phyloP scores from a whole-genome alignment of 2,888 invertebrate species.

The Helicoverpa assulta region DNA sequence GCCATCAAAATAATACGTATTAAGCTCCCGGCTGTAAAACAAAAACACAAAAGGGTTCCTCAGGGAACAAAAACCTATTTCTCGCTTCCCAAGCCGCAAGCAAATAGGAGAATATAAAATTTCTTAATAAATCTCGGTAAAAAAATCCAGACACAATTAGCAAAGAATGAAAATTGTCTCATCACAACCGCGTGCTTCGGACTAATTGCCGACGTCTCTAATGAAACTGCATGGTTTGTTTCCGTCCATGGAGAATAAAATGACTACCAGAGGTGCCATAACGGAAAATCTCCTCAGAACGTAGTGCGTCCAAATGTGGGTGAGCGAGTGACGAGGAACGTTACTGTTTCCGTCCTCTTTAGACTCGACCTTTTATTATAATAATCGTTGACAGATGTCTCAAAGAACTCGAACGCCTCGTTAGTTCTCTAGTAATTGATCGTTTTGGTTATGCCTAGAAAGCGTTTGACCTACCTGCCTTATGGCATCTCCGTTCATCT shows the following conservation, averaged over 20 bases:
- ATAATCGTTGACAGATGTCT: too few species aligned
- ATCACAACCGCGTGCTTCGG: slow-evolving; percentile 59
- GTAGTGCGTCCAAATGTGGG: too few species aligned
- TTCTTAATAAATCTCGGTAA: slow-evolving; percentile 46
- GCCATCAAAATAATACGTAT: not conserved
- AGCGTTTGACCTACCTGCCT: too few species aligned
- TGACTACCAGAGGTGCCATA: too few species aligned
- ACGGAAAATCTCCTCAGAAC: too few species aligned
- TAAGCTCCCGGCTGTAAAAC: not conserved
- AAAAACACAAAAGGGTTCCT: slow-evolving; percentile 2
- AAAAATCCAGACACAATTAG: slow-evolving; percentile 59
- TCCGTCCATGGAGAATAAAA: slow-evolving; percentile 55
- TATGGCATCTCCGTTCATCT: too few species aligned
- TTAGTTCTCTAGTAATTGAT: too few species aligned
- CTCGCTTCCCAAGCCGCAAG: slow-evolving; percentile 2
- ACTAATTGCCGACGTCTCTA: slow-evolving; percentile 70
- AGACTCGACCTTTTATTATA: too few species aligned
- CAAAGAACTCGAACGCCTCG: too few species aligned
- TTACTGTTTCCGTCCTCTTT: too few species aligned
- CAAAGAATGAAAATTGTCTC: slow-evolving; percentile 61
- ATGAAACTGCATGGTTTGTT: slow-evolving; percentile 73
- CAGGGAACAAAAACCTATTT: slow-evolving; percentile 9
- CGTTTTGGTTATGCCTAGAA: too few species aligned
- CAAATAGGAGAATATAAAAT: slow-evolving; percentile 33
- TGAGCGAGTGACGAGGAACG: too few species aligned